Base-by-base conservation (phyloP, 1,140 invertebrate genomes). In the Drosophila busckii region DNA sequence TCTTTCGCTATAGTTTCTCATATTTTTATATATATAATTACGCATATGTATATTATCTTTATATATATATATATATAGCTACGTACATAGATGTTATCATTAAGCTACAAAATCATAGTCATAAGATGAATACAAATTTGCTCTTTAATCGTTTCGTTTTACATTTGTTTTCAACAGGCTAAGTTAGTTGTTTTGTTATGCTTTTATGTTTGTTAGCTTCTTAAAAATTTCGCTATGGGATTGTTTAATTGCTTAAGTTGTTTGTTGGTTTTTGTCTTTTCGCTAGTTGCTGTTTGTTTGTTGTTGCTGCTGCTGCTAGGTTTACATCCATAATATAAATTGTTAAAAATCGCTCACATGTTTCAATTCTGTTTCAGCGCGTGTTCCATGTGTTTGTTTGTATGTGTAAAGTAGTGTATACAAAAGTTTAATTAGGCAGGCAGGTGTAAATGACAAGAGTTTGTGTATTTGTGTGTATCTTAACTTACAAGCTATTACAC, bases 171-270 rank as follows among this genome's bases (percentile, higher is more conserved):
- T 69, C 54, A 76, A 73, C 64, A 75, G 48, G 63, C 70, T 75
- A 75, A 50, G 49, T 48, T 40, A 32, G 29, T 64, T 49, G 54
- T 50, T 49, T 29, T 66, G 28, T 35, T 41, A 34, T 41, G 26
- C 10, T 25, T 22, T 46, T 46, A 10, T 34, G n/a, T 55, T 60
- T 26, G 22, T 56, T 62, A 62, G 56, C 58, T 34, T 59, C n/a
- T 67, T 71, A 48, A 76, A 82, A 80, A 73, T 80, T 80, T 80
- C 41, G 73, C 75, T 80, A 80, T 69, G 67, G 73, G 73, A 80
- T 80, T 80, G 73, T 80, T 78, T 62, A 82, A 65, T 80, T 80
- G 75, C 75, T 69, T 80, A 61, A 22, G 17, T 40, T 69, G 53
- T 25, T 50, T 28, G 48, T 70, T 50, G 20, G 28, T 32, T 26